Evolutionary conservation across 2,888 invertebrate species (phyloP).

Genomic region (Hypomecis punctinalis): DNA sequence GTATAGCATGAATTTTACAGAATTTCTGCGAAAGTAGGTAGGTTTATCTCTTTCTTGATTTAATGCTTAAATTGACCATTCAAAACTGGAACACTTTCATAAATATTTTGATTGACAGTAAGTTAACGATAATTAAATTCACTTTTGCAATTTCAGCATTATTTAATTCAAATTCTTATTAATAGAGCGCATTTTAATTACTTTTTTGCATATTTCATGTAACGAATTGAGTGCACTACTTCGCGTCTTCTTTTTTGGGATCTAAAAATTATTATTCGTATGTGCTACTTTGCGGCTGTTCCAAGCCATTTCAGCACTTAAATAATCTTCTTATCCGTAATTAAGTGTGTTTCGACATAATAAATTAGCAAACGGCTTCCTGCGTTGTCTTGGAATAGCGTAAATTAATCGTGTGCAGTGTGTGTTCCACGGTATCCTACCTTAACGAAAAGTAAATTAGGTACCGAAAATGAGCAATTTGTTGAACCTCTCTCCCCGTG

Average conservation of each 20-base stretch:
- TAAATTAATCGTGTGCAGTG: not conserved
- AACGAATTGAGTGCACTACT: not conserved
- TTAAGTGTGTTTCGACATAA: constrained; percentile 4
- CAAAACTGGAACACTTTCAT: too few relatives aligned
- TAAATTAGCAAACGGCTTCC: constrained; percentile 7
- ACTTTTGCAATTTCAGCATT: too few relatives aligned
- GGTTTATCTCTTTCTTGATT: too few relatives aligned
- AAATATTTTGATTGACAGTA: too few relatives aligned
- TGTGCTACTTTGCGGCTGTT: constrained; percentile 2
- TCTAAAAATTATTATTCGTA: not conserved
- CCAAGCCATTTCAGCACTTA: not conserved
- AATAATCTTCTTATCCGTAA: constrained; percentile 3
- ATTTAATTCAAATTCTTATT: not conserved
- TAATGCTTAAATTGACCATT: too few relatives aligned
- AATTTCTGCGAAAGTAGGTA: too few relatives aligned
- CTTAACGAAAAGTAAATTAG: not conserved
- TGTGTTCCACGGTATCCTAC: not conserved
- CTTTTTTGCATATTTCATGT: not conserved
- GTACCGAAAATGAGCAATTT: constrained; percentile 42
- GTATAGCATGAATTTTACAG: too few relatives aligned
- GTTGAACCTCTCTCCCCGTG: constrained; percentile 63
- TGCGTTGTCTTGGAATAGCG: not conserved
- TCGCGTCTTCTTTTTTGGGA: not conserved
- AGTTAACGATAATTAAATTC: too few relatives aligned
- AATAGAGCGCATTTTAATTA: not conserved